Conservation (phyloP, 2,888 invertebrate genomes). For the Norana najaformis region DNA sequence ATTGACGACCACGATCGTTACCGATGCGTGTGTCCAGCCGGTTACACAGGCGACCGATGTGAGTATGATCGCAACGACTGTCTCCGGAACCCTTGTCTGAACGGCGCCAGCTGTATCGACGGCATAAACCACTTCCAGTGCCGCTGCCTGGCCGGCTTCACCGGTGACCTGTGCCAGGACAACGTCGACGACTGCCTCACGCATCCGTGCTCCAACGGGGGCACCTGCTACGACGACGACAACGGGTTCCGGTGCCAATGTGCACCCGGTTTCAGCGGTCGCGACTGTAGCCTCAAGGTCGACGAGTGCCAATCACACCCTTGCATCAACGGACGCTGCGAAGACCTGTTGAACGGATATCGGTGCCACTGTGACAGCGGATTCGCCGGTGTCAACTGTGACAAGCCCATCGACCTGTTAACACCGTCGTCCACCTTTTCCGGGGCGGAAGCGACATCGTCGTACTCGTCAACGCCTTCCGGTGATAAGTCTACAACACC, state of each 20-base stretch:
- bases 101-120: slow-evolving; percentile 58
- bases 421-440: not conserved
- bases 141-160: slow-evolving; percentile 62
- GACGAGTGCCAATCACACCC: slow-evolving; percentile 73
- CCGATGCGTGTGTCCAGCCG: slow-evolving; percentile 57
- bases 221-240: slow-evolving; percentile 76
- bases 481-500: not conserved
- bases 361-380: slow-evolving; percentile 63
- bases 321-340: slow-evolving; percentile 81
- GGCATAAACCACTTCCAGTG: slow-evolving; percentile 60
- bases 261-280: slow-evolving; percentile 86
- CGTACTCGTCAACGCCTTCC: not conserved
- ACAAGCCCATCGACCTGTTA: slow-evolving; percentile 32
- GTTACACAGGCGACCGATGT: slow-evolving; percentile 60
- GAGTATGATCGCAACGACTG: slow-evolving; percentile 55
- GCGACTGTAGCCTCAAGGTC: slow-evolving; percentile 83
- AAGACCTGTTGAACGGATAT: slow-evolving; percentile 73
- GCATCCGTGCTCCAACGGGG: slow-evolving; percentile 91
- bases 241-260: slow-evolving; percentile 83
- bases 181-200: slow-evolving; percentile 86
- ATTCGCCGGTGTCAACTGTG: slow-evolving; percentile 55
- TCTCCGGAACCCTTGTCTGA: slow-evolving; percentile 54
- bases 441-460: not conserved
- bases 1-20: slow-evolving; percentile 55
- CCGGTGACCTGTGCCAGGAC: slow-evolving; percentile 59